Evolutionary conservation across 2,797 vertebrate genomes (phyloP).

Genomic region (Zenarchopterus dispar): DNA sequence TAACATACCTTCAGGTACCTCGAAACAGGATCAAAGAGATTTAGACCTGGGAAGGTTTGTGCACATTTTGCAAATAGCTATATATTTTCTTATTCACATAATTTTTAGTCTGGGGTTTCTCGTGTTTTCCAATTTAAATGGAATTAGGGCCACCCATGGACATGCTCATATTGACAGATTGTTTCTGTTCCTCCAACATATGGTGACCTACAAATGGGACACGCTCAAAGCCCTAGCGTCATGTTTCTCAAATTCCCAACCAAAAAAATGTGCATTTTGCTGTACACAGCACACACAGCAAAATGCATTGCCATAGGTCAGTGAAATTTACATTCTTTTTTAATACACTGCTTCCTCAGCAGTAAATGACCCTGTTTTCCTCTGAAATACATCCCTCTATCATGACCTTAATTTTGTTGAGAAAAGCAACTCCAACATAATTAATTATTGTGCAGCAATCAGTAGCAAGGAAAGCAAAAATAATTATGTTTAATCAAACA

Average conservation of each 20-base stretch:
- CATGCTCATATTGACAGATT: constrained; percentile 59
- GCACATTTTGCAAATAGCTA: constrained; percentile 3
- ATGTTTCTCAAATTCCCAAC: constrained; percentile 53
- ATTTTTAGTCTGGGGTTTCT: constrained; percentile 35
- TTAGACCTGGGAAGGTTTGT: neutral
- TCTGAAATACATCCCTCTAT: constrained; percentile 20
- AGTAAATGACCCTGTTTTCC: constrained; percentile 19
- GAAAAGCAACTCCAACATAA: constrained; percentile 15
- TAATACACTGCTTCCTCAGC: constrained; percentile 19
- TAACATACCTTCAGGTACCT: constrained; percentile 4
- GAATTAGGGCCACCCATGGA: constrained; percentile 68
- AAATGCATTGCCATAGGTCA: constrained; percentile 18
- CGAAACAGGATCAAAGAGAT: constrained; percentile 4
- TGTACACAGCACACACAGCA: constrained; percentile 5
- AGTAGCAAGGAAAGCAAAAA: constrained; percentile 7
- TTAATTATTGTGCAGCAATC: constrained; percentile 25
- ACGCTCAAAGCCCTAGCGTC: constrained; percentile 48
- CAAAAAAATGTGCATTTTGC: constrained; percentile 31
- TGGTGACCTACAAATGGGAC: constrained; percentile 65
- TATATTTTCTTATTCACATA: constrained; percentile 12
- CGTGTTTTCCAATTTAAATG: constrained; percentile 59
- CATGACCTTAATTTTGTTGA: neutral
- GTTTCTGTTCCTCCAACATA: constrained; percentile 71
- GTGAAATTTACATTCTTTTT: constrained; percentile 4
- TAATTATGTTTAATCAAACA: constrained; percentile 2